phyloP scores from a whole-genome alignment of 2,888 invertebrate genomes.

The Stomorhina lunata region DNA sequence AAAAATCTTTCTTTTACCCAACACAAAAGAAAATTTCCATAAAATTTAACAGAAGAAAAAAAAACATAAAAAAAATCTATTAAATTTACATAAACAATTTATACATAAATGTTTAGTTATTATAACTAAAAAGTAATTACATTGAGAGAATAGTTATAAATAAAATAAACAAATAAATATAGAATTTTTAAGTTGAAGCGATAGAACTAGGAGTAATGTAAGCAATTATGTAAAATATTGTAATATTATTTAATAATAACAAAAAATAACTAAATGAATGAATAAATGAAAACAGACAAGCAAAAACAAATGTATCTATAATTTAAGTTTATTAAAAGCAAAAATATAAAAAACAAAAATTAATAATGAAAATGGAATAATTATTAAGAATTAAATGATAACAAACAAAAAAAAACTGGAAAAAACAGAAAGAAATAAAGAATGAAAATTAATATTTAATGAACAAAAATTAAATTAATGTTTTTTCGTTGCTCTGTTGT shows the following conservation, averaged over 20 bases:
- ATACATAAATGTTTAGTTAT: too few species aligned
- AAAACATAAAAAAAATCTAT: slow-evolving; percentile 2
- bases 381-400: slow-evolving; percentile 67
- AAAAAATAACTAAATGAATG: too few species aligned
- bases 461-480: slow-evolving; percentile 33
- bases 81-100: too few species aligned
- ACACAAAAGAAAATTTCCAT: slow-evolving; percentile 65
- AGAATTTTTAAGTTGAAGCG: slow-evolving; percentile 21
- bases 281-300: background rate
- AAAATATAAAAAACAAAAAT: slow-evolving; percentile 48
- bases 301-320: slow-evolving; percentile 21
- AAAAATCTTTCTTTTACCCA: slow-evolving; percentile 48
- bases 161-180: slow-evolving; percentile 34
- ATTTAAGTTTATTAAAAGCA: slow-evolving; percentile 49
- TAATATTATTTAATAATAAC: slow-evolving; percentile 43
- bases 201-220: slow-evolving; percentile 44
- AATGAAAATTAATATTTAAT: slow-evolving; percentile 61
- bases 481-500: background rate
- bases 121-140: too few species aligned
- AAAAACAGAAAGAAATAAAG: slow-evolving; percentile 57
- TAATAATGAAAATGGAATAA: slow-evolving; percentile 40
- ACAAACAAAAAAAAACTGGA: too few species aligned
- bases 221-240: slow-evolving; percentile 65
- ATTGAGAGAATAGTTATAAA: slow-evolving; percentile 8
- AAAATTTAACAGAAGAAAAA: slow-evolving; percentile 66